Evolutionary conservation across 2,888 invertebrate species (phyloP).

Genomic region (Argynnis bischoffii): DNA sequence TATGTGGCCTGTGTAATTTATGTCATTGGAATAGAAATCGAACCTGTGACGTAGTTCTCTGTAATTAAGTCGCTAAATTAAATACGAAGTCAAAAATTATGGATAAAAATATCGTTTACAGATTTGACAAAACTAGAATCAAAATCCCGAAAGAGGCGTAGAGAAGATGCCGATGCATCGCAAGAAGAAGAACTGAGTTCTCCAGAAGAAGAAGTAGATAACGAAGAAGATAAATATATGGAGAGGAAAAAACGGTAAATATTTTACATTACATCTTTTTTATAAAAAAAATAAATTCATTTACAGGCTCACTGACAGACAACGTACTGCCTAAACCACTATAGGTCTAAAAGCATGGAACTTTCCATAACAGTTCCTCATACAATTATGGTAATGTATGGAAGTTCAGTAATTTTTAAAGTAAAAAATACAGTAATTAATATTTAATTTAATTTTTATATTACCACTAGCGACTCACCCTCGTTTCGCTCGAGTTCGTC

Average conservation of each 20-base stretch:
- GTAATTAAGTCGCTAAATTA: not conserved
- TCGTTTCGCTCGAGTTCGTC: too few relatives aligned
- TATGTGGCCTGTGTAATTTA: conserved; percentile 6
- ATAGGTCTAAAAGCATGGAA: too few relatives aligned
- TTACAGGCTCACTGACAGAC: not conserved
- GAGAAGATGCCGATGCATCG: conserved; percentile 22
- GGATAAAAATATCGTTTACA: not conserved
- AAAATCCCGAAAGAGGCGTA: conserved; percentile 17
- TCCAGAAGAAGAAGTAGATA: conserved; percentile 17
- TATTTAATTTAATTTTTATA: too few relatives aligned
- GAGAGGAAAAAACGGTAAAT: conserved; percentile 28
- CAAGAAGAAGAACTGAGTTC: conserved; percentile 29
- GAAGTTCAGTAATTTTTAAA: too few relatives aligned
- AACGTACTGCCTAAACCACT: not conserved
- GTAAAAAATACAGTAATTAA: too few relatives aligned
- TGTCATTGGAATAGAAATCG: not conserved
- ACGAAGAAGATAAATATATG: conserved; percentile 23
- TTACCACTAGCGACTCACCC: too few relatives aligned
- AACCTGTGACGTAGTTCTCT: not conserved
- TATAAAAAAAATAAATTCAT: not conserved
- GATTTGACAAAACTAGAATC: conserved; percentile 2
- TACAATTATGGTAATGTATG: too few relatives aligned
- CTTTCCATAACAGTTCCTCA: too few relatives aligned
- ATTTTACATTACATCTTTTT: not conserved
- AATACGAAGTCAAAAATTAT: too few relatives aligned